These are phyloP conservation scores for Cerastis leucographa DNA, from an alignment of 2,888 invertebrate species.

Conservation along the genomic window DNA sequence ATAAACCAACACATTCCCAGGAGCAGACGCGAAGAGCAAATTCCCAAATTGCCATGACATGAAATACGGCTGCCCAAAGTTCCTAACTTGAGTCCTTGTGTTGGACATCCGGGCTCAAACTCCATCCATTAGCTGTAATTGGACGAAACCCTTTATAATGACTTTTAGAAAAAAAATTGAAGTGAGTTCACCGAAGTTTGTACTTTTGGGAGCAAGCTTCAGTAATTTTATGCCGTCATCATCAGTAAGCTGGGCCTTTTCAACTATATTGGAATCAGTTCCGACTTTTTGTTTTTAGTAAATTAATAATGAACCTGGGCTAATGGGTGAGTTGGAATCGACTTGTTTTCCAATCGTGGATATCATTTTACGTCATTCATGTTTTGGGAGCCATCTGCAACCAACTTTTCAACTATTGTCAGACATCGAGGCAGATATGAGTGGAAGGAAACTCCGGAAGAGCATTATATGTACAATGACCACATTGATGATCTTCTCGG, in stretches of 20 bases:
- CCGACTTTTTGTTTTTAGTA: slow-evolving; percentile 2
- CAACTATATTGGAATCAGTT: slow-evolving; percentile 8
- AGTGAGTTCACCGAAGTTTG: slow-evolving; percentile 47
- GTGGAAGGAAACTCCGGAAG: not conserved
- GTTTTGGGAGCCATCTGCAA: not conserved
- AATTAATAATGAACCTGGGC: not conserved
- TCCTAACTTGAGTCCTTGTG: slow-evolving; percentile 53
- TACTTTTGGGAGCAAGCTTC: slow-evolving; percentile 16
- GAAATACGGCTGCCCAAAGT: slow-evolving; percentile 44
- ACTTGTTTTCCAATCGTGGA: not conserved
- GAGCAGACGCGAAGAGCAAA: slow-evolving; percentile 20
- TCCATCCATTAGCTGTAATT: slow-evolving; percentile 73
- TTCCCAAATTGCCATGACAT: slow-evolving; percentile 54
- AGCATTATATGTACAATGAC: too few relatives aligned
- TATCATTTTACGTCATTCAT: not conserved
- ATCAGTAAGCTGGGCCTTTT: slow-evolving; percentile 8
- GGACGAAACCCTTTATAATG: slow-evolving; percentile 69
- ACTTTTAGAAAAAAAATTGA: slow-evolving; percentile 65
- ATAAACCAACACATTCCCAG: not conserved
- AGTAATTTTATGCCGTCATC: slow-evolving; percentile 40
- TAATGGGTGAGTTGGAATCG: not conserved
- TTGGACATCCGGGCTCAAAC: slow-evolving; percentile 62
- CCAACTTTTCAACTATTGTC: not conserved
- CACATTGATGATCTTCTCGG: too few relatives aligned
- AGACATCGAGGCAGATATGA: not conserved